These are phyloP conservation scores for Proales similis DNA, from an alignment of 1,140 invertebrate species.

Conservation along the genomic window DNA sequence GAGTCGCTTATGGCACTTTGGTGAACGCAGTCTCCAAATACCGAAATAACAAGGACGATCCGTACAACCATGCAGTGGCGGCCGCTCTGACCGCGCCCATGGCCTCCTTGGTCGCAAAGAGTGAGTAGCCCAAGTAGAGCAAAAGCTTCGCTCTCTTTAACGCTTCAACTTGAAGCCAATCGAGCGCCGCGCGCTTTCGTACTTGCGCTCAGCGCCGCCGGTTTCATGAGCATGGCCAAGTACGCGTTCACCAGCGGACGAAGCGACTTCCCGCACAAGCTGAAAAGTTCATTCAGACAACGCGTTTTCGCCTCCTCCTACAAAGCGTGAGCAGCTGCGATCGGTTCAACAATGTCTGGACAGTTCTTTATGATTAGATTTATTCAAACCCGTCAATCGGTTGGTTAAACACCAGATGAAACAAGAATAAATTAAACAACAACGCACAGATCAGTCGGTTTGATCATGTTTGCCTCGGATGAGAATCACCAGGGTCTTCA, in stretches of 20 bases:
- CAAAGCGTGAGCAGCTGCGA: too few species aligned
- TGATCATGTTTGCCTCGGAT: too few species aligned
- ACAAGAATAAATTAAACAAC: too few species aligned
- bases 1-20: constrained; percentile 14
- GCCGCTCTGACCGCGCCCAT: constrained; percentile 4
- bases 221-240: constrained; percentile 1
- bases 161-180: neutral
- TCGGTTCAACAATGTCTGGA: too few species aligned
- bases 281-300: neutral
- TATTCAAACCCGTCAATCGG: too few species aligned
- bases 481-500: too few species aligned
- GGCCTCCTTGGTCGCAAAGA: constrained; percentile 17
- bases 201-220: neutral
- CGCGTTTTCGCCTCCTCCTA: neutral
- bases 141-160: neutral
- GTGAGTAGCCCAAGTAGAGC: neutral
- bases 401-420: too few species aligned
- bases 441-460: too few species aligned
- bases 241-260: constrained; percentile 3
- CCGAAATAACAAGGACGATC: constrained; percentile 17
- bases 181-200: constrained; percentile 10
- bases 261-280: neutral
- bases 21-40: constrained; percentile 29
- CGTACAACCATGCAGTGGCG: constrained; percentile 3
- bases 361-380: too few species aligned